These are phyloP conservation scores for Brassicogethes aeneus DNA, from an alignment of 2,888 invertebrate species.

Conservation along the genomic window DNA sequence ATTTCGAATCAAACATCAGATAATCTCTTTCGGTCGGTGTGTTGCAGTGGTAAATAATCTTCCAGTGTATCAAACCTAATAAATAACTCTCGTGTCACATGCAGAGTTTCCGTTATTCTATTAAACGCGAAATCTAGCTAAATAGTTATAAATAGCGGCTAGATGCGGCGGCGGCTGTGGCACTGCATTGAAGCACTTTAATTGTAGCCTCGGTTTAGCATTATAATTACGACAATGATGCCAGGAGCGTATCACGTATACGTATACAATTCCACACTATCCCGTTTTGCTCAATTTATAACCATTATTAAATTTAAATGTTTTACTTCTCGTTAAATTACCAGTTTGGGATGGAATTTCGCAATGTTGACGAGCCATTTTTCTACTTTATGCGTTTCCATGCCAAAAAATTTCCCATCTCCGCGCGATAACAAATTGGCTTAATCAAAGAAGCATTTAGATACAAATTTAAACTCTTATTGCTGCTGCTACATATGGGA, in stretches of 20 bases:
- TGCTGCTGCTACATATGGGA: too few species aligned
- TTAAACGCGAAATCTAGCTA: constrained; percentile 1
- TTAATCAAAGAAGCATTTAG: too few species aligned
- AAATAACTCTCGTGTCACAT: background rate
- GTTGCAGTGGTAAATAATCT: background rate
- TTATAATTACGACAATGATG: background rate
- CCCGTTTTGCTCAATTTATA: background rate
- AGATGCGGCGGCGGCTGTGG: background rate
- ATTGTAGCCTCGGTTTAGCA: background rate
- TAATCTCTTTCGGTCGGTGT: too few species aligned
- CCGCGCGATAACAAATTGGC: too few species aligned
- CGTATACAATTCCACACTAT: background rate
- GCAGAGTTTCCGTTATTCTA: constrained; percentile 1
- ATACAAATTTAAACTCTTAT: too few species aligned
- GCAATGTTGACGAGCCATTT: too few species aligned
- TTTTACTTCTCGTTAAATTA: background rate
- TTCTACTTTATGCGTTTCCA: too few species aligned
- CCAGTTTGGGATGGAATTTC: too few species aligned
- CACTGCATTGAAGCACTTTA: too few species aligned
- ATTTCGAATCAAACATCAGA: too few species aligned
- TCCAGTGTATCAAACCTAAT: background rate
- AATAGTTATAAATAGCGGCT: constrained; percentile 1
- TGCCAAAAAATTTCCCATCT: too few species aligned
- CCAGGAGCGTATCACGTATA: background rate
- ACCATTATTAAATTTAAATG: constrained; percentile 1